Base-by-base conservation (phyloP, 1,140 invertebrate genomes). In the Bombus waltoni region DNA sequence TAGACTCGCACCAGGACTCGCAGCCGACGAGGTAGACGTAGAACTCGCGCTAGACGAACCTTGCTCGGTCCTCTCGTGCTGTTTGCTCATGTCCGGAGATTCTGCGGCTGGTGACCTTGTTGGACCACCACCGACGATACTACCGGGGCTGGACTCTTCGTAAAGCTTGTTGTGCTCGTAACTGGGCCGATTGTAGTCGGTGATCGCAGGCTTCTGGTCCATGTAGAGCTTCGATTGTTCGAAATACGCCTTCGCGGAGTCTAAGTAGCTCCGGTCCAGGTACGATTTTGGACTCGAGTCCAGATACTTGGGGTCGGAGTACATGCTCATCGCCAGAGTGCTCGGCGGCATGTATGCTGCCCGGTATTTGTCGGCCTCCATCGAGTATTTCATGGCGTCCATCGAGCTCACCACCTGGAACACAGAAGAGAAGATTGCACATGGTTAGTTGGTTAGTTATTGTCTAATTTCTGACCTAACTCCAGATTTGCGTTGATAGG, bases 361-460 rank as follows among this genome's bases (percentile, higher is more conserved):
- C 59, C 97, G 96, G 93, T 97, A 97, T 86, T 97, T 97, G 83
- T 97, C 97, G 0, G 97, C 96, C 87, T 97, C 97, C 95, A 97
- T 96, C 11, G 97, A 97, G 92, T 97, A 97, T 92, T 97, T 97
- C 96, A 97, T 97, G 6, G 96, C 96, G 90, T 97, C 97, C 97
- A 97, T 97, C 72, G 97, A 96, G 77, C 96, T 96, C 3, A 97
- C 96, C 75, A 97, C 96, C 97, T 97, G 96, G 0, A 92, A 92
- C 85, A 90, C 1, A 11, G 1, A 68, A 18, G 18, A 38, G 9
- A 6, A 65, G 40, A 32, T 15, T n/a, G 18, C 1, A 22, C 47
- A 22, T 32, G 32, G 32, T 32, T 32, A 32, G 32, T 53, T 53
- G 47, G 5, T 22, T 53, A 22, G 0, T 53, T 18, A 53, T 53